These are phyloP conservation scores for Pissodes strobi DNA, from an alignment of 1,140 invertebrate species.

Conservation along the genomic window DNA sequence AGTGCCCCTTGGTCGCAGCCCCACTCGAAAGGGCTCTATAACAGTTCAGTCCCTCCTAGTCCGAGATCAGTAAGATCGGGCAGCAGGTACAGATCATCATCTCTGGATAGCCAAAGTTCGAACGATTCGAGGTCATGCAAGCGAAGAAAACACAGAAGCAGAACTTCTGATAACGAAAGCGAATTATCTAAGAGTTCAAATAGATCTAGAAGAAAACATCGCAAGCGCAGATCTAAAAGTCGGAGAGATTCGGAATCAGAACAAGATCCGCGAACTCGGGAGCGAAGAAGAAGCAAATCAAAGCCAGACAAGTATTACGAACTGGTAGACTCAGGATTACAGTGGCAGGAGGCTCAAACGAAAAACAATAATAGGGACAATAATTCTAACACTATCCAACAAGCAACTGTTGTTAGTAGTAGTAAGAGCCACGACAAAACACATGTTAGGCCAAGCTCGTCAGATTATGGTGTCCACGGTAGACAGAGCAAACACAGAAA, in stretches of 20 bases:
- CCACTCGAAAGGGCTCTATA: conserved; percentile 72
- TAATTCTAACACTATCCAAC: conserved; percentile 63
- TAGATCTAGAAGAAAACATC: conserved; percentile 69
- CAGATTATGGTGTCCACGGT: conserved; percentile 37
- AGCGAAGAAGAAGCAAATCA: conserved; percentile 35
- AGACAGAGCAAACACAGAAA: conserved; percentile 66
- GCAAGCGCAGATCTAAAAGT: conserved; percentile 68
- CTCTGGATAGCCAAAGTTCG: conserved; percentile 85
- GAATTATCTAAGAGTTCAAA: conserved; percentile 82
- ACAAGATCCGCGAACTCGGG: conserved; percentile 55
- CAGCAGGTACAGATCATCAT: conserved; percentile 61
- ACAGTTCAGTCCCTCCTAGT: conserved; percentile 65
- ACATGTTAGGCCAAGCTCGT: not conserved
- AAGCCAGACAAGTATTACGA: conserved; percentile 55
- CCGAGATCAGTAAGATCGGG: conserved; percentile 73
- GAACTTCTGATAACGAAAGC: conserved; percentile 86
- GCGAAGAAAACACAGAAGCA: conserved; percentile 66
- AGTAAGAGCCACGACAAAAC: conserved; percentile 29
- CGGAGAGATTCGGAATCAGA: conserved; percentile 63
- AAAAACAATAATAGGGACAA: conserved; percentile 67
- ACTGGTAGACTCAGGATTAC: conserved; percentile 82
- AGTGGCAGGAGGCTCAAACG: conserved; percentile 82
- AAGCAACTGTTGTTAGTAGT: conserved; percentile 67
- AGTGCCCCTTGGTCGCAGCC: conserved; percentile 82
- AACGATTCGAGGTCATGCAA: conserved; percentile 73